Conservation (phyloP, 2,888 invertebrate genomes). For the Tyria jacobaeae region DNA sequence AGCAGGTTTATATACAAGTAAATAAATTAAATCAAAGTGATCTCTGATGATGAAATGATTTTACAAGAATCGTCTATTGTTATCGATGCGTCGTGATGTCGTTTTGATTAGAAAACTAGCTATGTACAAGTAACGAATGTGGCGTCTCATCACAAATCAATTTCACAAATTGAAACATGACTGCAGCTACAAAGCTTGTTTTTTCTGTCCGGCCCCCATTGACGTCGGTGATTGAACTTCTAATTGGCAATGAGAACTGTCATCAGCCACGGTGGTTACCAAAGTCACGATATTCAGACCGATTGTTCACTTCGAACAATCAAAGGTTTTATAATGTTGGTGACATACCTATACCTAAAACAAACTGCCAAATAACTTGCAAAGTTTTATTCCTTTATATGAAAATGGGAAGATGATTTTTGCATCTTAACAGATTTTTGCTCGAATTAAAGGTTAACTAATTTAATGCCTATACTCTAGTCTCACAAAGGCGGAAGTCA, state of each 20-base stretch:
- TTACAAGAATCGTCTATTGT: slow-evolving; percentile 52
- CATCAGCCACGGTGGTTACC: slow-evolving; percentile 63
- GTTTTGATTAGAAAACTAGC: slow-evolving; percentile 57
- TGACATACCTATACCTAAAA: slow-evolving; percentile 28
- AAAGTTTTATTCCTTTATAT: too few relatives aligned
- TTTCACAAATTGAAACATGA: slow-evolving; percentile 79
- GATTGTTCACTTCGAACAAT: slow-evolving; percentile 20
- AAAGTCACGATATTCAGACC: slow-evolving; percentile 58
- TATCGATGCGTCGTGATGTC: slow-evolving; percentile 59
- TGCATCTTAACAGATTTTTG: too few relatives aligned
- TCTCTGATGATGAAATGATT: slow-evolving; percentile 51
- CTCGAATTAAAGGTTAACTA: too few relatives aligned
- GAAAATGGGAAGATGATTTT: too few relatives aligned
- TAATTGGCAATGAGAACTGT: slow-evolving; percentile 74
- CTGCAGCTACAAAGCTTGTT: slow-evolving; percentile 60
- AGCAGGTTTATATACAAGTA: slow-evolving; percentile 41
- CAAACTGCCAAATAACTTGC: neutral
- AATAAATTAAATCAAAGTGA: slow-evolving; percentile 52
- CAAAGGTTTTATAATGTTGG: slow-evolving; percentile 19
- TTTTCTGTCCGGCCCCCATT: slow-evolving; percentile 61
- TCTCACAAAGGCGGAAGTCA: too few relatives aligned
- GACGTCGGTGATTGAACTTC: slow-evolving; percentile 78
- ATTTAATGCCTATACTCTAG: too few relatives aligned
- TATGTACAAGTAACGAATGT: slow-evolving; percentile 51
- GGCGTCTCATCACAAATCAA: slow-evolving; percentile 72